Percentiles rank a stretch among this genome's conserved stretches.
phyloP scores from a whole-genome alignment of 1,140 invertebrate genomes.

The Drosophila orosa region DNA sequence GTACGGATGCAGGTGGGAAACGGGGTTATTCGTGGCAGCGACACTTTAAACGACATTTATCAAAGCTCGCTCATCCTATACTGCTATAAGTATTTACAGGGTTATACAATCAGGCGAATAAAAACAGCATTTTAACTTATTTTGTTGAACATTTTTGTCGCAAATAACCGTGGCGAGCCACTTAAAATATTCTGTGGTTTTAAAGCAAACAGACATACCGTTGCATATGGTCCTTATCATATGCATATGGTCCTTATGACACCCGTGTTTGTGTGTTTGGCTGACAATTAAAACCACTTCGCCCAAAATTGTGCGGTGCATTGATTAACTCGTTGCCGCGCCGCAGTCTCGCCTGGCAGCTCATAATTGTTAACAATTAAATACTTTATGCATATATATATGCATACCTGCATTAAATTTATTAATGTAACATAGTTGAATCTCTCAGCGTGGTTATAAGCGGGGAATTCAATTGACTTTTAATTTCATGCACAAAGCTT shows the following conservation, averaged over 20 bases:
- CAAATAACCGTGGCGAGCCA: slow-evolving; percentile 32
- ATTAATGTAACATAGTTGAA: neutral
- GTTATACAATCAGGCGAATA: slow-evolving; percentile 15
- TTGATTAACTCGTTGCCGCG: slow-evolving; percentile 71
- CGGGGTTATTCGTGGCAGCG: slow-evolving; percentile 4
- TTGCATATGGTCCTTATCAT: slow-evolving; percentile 7
- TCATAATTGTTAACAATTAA: slow-evolving; percentile 47
- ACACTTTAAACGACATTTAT: slow-evolving; percentile 58
- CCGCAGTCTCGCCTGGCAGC: slow-evolving; percentile 6
- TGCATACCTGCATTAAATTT: slow-evolving; percentile 55
- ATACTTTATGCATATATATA: slow-evolving; percentile 7
- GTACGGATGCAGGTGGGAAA: neutral
- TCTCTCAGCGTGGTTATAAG: neutral
- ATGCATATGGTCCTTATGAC: slow-evolving; percentile 6
- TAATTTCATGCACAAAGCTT: neutral
- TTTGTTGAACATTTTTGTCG: slow-evolving; percentile 18
- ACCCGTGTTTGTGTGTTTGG: neutral
- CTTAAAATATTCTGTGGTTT: slow-evolving; percentile 51
- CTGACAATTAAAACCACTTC: slow-evolving; percentile 39
- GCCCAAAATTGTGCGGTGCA: slow-evolving; percentile 53
- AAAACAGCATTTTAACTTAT: slow-evolving; percentile 55
- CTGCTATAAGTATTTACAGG: slow-evolving; percentile 4
- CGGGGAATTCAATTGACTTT: too few species aligned
- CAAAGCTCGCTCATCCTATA: slow-evolving; percentile 34
- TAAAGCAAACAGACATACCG: neutral